Base-by-base conservation (phyloP, 2,113 vertebrate species). In the Vidua chalybeata region DNA sequence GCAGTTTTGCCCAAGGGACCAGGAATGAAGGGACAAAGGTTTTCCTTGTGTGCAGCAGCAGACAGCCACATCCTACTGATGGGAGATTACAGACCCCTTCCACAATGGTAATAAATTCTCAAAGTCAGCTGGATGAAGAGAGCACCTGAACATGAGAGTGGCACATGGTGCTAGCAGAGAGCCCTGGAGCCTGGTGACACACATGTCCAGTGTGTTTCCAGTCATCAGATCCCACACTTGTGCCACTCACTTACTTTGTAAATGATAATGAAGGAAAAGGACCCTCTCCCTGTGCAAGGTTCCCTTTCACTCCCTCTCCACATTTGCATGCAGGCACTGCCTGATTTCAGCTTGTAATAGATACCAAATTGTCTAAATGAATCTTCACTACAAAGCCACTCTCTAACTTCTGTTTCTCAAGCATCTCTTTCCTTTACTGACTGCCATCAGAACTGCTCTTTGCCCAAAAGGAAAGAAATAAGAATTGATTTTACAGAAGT, bases 11-110 rank as follows among this genome's bases (percentile, higher is more conserved):
- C 76, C 46, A 61, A 55, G 26, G 85, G 73, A 74, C 26, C 55
- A 92, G 66, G 54, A 77, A 73, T 75, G 75, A 76, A 92, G 69
- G 45, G 54, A 97, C 92, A 97, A 94, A 94, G 72, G 54, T 46
- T 91, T 80, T 75, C 46, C 76, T 88, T 96, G 75, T 94, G 72
- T 84, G 49, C 49, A 79, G 33, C 58, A 80, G 72, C 46, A 81
- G 81, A 6, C 33, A 88, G 41, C 19, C 79, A 17, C 9, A 4
- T 76, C 69, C 68, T 62, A 1, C 48, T 0, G 3, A 82, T 28
- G 91, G n/a, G 84, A 95, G 93, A 37, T 87, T 89, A 67, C 48
- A 82, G 82, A 71, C 15, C 39, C 41, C 56, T 84, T 82, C 79
- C 76, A 64, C 66, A 69, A 7, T 5, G 69, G 49, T 13, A 79